Conservation (phyloP, 1,140 invertebrate species). For the Cotesia typhae region DNA sequence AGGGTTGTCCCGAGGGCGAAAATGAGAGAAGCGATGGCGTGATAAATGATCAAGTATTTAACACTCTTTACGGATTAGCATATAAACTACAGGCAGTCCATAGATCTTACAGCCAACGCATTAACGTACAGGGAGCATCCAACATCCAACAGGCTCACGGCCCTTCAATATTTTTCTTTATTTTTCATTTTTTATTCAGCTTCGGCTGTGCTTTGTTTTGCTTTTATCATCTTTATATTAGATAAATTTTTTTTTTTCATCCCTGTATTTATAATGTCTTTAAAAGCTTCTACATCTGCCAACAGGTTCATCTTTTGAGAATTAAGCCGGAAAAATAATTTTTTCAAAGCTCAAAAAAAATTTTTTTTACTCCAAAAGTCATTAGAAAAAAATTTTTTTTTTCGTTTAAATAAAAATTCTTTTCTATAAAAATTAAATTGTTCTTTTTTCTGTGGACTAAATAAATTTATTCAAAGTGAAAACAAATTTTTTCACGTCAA, state of each 20-base stretch:
- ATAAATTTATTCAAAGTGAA: too few relatives aligned
- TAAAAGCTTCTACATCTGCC: too few relatives aligned
- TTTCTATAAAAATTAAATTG: too few relatives aligned
- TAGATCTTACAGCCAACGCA: constrained; percentile 66
- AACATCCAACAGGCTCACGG: constrained; percentile 54
- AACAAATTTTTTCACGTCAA: too few relatives aligned
- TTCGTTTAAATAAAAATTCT: too few relatives aligned
- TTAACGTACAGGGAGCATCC: constrained; percentile 57
- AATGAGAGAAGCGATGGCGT: constrained; percentile 55
- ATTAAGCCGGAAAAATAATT: too few relatives aligned
- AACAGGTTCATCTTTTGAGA: too few relatives aligned
- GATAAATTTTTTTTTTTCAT: neutral
- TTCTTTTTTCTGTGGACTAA: too few relatives aligned
- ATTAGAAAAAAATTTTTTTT: too few relatives aligned
- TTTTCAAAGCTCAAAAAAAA: too few relatives aligned
- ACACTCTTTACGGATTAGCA: constrained; percentile 68
- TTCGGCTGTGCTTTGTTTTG: too few relatives aligned
- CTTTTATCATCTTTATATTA: neutral
- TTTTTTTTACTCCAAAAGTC: too few relatives aligned
- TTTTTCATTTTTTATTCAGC: neutral
- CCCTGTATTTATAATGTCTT: neutral
- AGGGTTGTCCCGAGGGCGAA: constrained; percentile 38
- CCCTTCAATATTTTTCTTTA: constrained; percentile 39
- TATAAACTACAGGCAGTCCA: constrained; percentile 67
- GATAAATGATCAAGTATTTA: constrained; percentile 69